Evolutionary conservation across 2,888 invertebrate genomes (phyloP), one percentile per base, ranked within the genome.

Genomic region (Epinotia bilunana): DNA sequence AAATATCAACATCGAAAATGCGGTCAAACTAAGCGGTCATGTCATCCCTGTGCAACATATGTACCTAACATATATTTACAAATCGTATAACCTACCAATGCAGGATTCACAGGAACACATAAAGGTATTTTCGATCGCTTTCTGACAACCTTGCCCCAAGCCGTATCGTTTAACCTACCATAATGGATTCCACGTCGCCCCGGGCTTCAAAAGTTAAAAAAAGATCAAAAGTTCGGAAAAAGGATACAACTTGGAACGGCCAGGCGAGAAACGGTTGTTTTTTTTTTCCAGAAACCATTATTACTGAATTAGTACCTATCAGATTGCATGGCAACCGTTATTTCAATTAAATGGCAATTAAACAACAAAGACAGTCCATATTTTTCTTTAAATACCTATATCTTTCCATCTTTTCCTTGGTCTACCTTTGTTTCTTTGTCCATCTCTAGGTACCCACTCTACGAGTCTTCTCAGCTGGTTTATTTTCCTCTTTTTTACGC

Each of bases 111-210:
- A 73, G 61, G 43, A 58, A 72, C 70, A 76, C 72, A 76, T 74
- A 76, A 77, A 77, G 23, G 12, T 65, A 28, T 11, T 53, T 69
- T 67, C 74, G 61, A 72, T 68, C 39, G 60, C 61, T 65, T 77
- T 63, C 62, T 58, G 75, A 57, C 75, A 82, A 79, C 82, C 83
- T 83, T 83, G 83, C 82, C 20, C 81, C 81, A 74, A 81, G 79
- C 80, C 83, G 84, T 90, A 89, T 88, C 89, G 83, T 82, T 86
- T 89, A 88, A 88, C 89, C 87, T 85, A 87, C 88, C 88, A 88
- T 89, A 90, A 90, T 90, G 90, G 89, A 87, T 84, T 84, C 86
- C 83, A 83, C 86, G 86, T 86, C 84, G 87, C 84, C 84, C 79
- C 79, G 81, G 83, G 84, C 84, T 82, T 84, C 83, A 81, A 85